Base-by-base conservation (phyloP, 2,113 vertebrate genomes). In the Pleuronectes platessa region DNA sequence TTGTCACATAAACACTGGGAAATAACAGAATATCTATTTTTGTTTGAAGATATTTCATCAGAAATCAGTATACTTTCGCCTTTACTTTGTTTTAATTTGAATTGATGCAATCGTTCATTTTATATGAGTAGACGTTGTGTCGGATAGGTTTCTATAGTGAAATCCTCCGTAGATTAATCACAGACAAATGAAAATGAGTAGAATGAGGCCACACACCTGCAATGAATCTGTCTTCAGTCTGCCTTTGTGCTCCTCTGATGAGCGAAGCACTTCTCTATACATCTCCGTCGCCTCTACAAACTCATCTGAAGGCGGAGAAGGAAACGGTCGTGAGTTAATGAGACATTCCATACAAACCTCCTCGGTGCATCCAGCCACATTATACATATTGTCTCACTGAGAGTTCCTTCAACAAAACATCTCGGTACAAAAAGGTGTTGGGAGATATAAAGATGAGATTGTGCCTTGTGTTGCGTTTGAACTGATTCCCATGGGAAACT, bases 191-290 rank as follows among this genome's bases (percentile, higher is more conserved):
- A 35, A 61, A 31, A 13, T 35, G 15, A 82, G 64, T 18, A 21
- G 11, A 12, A 21, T 26, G 68, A 59, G 76, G 4, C 21, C 21
- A 3, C 21, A 86, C 88, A 98, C 98, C 94, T 99, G 98, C 70
- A 99, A 91, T 11, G 98, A 99, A 90, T 99, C 98, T 0, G 98
- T 99, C 94, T 99, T 99, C 83, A 99, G 95, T 65, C 95, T 93
- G 82, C 92, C 96, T 95, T 99, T 99, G 93, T 99, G 97, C 81
- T 99, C 98, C 91, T 99, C 98, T 63, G 98, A 99, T 7, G 98
- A 99, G 37, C 96, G 94, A 40, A 99, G 88, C 62, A 99, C 98
- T 88, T 99, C 98, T 91, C 98, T 94, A 81, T 99, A 99, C 68
- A 97, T 91, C 76, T 99, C 97, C 0, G 78, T 94, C 17, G 97